Percentiles rank a stretch among this genome's conserved stretches.
Conservation (phyloP, 1,140 invertebrate genomes). For the Cyclargus thomasi region DNA sequence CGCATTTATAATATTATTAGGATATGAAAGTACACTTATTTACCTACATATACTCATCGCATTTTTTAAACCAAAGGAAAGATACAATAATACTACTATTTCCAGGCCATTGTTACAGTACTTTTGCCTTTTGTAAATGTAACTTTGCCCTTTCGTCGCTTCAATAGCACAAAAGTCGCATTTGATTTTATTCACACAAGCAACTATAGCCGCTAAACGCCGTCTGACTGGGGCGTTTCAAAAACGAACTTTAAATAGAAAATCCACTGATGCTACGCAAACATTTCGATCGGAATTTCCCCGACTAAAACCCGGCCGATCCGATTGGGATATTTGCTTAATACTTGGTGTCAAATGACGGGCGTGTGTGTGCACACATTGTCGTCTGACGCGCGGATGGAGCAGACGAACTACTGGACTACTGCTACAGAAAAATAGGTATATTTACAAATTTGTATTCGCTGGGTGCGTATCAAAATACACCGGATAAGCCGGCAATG, state of each 20-base stretch:
- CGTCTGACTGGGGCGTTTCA: neutral
- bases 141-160: too few relatives aligned
- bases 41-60: too few relatives aligned
- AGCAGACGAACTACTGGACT: neutral
- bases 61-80: too few relatives aligned
- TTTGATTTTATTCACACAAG: neutral
- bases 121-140: too few relatives aligned
- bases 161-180: neutral
- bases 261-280: neutral
- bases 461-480: too few relatives aligned
- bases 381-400: neutral
- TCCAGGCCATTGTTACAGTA: too few relatives aligned
- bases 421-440: neutral
- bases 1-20: too few relatives aligned
- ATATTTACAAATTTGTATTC: too few relatives aligned
- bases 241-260: neutral
- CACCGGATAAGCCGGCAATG: too few relatives aligned
- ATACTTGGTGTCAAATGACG: slow-evolving; percentile 5
- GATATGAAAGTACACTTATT: too few relatives aligned
- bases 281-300: slow-evolving; percentile 7
- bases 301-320: neutral
- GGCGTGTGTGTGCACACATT: neutral
- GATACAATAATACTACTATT: too few relatives aligned
- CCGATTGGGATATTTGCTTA: slow-evolving; percentile 8
- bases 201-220: neutral